phyloP scores from a whole-genome alignment of 2,888 invertebrate genomes.

The Protophormia terraenovae region DNA sequence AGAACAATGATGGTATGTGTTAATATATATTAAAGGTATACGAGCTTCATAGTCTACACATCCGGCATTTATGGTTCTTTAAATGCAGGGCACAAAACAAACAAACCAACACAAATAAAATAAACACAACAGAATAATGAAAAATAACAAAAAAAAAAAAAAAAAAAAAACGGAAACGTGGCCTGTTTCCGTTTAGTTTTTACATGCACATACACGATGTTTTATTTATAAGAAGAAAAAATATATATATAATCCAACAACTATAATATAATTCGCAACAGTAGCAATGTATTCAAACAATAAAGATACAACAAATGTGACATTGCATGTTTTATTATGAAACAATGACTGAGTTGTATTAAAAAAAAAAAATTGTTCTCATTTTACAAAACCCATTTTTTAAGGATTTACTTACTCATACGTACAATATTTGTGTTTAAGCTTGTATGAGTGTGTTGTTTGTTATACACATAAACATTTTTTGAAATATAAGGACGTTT shows the following conservation, averaged over 20 bases:
- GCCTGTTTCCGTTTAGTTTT: conserved; percentile 58
- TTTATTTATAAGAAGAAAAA: not conserved
- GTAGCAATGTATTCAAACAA: not conserved
- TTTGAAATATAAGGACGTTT: not conserved
- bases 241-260: not conserved
- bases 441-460: not conserved
- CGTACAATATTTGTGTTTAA: not conserved
- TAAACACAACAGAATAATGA: not conserved
- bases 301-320: conserved; percentile 32
- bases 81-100: conserved; percentile 36
- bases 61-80: conserved; percentile 61
- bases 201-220: conserved; percentile 34
- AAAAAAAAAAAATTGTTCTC: not conserved
- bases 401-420: not conserved
- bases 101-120: conserved; percentile 19
- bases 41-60: conserved; percentile 44
- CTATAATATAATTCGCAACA: not conserved
- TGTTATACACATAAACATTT: not conserved
- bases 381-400: not conserved
- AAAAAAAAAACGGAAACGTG: conserved; percentile 50
- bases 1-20: not conserved
- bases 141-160: not conserved
- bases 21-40: conserved; percentile 1
- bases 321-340: conserved; percentile 32
- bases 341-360: conserved; percentile 20